Base-by-base conservation (phyloP, 2,113 vertebrate species). In the Junco hyemalis region DNA sequence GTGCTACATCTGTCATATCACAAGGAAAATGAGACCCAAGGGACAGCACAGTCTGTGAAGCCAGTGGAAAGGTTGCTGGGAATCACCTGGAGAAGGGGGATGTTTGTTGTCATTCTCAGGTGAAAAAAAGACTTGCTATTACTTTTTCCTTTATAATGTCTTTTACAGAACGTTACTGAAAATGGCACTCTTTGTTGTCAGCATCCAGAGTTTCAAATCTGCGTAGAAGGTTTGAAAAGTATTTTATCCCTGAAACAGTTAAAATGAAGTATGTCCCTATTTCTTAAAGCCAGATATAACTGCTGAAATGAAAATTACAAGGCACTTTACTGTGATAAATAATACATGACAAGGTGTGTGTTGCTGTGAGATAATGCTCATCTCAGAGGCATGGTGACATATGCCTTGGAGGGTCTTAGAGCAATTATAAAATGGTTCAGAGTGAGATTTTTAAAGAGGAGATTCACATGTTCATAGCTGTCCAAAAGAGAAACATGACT, bases 251-350 rank as follows among this genome's bases (percentile, higher is more conserved):
- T 40, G 48, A 74, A 94, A 81, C 3, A 38, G 54, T 79, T 95
- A 90, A 94, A 88, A 86, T 44, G 5, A 88, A 51, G 36, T 85
- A 35, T 74, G 17, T 76, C 70, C 59, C 53, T 76, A 40, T 94
- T 82, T 96, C 38, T 91, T 80, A 91, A 81, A 83, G 73, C 57
- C 44, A 77, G 56, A 71, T 89, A 82, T 82, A 95, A 80, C 65
- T 80, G 40, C 76, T 96, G 94, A 90, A 95, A 90, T 88, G 57
- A 93, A 97, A 96, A 96, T 92, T 91, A 84, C n/a, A 88, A 83
- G 80, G 24, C 56, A 57, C 74, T 96, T 93, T 69, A 92, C 64
- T 11, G 11, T 74, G 95, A 96, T 95, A 91, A 95, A 96, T 95
- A 92, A 96, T 88, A 65, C 86, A 81, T 92, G 86, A 92, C 92